A percentile compares a stretch with the other conserved stretches of the same genome.
Conservation (phyloP, 2,888 invertebrate species). For the Acronicta psi region DNA sequence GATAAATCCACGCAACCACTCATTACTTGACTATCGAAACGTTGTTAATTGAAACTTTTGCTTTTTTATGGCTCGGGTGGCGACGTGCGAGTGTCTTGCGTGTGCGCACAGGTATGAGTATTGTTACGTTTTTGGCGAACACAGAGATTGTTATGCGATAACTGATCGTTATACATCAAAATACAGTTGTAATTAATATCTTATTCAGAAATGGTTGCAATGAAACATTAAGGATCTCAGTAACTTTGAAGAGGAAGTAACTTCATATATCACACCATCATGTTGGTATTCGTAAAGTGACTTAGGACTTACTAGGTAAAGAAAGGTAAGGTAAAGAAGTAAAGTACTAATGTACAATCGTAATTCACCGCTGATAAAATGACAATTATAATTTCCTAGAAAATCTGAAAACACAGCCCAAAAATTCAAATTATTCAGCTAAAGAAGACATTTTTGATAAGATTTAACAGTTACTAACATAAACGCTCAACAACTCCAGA, state of each 20-base stretch:
- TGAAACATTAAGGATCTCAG: too few species aligned
- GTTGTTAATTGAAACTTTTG: conserved; percentile 86
- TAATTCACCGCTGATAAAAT: too few species aligned
- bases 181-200: conserved; percentile 16
- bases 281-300: too few species aligned
- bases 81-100: conserved; percentile 39
- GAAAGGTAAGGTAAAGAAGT: too few species aligned
- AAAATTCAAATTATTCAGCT: too few species aligned
- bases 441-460: background rate
- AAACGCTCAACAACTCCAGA: conserved; percentile 8
- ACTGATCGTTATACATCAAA: conserved; percentile 8
- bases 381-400: too few species aligned
- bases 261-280: background rate
- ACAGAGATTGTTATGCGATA: conserved; percentile 14
- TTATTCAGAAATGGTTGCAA: background rate
- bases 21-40: conserved; percentile 84
- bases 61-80: conserved; percentile 63
- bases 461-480: conserved; percentile 10
- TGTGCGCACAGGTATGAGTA: conserved; percentile 28
- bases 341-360: too few species aligned
- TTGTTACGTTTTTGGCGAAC: conserved; percentile 37
- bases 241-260: background rate
- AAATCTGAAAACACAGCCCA: too few species aligned
- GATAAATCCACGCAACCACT: conserved; percentile 85
- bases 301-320: too few species aligned